Evolutionary conservation across 2,888 invertebrate species (phyloP).

Genomic region (Troides helena): DNA sequence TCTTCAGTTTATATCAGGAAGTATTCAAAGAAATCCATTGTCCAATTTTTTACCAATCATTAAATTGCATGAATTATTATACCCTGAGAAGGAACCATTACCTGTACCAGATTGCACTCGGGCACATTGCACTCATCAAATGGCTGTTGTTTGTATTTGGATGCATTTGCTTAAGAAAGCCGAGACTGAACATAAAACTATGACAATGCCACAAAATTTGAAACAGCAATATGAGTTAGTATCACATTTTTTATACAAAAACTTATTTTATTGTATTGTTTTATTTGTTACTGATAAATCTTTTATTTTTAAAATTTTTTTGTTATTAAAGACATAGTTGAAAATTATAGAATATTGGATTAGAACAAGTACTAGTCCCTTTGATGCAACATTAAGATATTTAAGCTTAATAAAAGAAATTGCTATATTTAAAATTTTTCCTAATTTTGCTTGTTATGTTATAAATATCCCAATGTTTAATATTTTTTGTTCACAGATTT

Average conservation of each 20-base stretch:
- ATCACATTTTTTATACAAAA: conserved; percentile 4
- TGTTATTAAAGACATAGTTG: no score
- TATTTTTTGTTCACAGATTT: conserved; percentile 79
- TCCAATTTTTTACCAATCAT: conserved; percentile 94
- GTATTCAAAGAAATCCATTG: conserved; percentile 95
- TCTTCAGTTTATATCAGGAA: conserved; percentile 97
- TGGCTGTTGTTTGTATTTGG: conserved; percentile 98
- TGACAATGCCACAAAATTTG: conserved; percentile 90
- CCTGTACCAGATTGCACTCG: conserved; percentile 94
- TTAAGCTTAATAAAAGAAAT: no score
- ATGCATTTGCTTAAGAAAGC: conserved; percentile 97
- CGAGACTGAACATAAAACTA: conserved; percentile 89
- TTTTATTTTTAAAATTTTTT: no score
- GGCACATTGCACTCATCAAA: conserved; percentile 91
- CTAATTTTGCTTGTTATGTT: no score
- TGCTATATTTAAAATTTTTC: no score
- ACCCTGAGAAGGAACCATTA: conserved; percentile 94
- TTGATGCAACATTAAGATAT: no score
- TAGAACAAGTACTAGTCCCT: no score
- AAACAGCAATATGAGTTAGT: conserved; percentile 91
- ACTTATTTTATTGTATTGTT: neutral
- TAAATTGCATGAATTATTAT: conserved; percentile 93
- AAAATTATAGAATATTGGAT: no score
- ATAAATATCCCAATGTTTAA: no score
- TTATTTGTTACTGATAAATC: no score